Base-by-base conservation (phyloP, 1,140 invertebrate species). In the Drosophila truncata region DNA sequence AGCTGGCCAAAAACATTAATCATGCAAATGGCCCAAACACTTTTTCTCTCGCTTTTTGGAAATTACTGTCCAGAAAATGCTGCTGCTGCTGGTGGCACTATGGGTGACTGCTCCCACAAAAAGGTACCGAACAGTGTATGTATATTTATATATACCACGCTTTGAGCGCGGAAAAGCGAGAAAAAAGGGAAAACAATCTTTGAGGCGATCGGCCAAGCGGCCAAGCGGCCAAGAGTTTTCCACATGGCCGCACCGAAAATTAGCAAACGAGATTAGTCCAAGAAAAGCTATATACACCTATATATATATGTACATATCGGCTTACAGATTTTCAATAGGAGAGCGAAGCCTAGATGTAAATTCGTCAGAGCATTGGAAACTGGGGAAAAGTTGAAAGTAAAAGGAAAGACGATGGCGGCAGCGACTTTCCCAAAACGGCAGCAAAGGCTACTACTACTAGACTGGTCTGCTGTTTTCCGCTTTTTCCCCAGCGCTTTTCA, bases 341-440 rank as follows among this genome's bases (percentile, higher is more conserved):
- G 59, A 69, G 59, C 52, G 35, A 62, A 58, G 49, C 59, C 58
- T 42, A 63, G 65, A 52, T 72, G 80, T 54, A 88, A 86, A 82
- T 80, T 75, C 39, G 42, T 20, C 54, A 70, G 41, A 64, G 27
- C 35, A 35, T 31, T 49, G 23, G 16, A 65, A 72, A 44, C 65
- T 65, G 82, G 78, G 80, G 78, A 90, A 90, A 91, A 88, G 85
- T 90, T 82, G 85, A 88, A 88, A 88, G 85, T 88, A 84, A 88
- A 83, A 88, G 83, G 84, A 87, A 87, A 87, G 62, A 59, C 79
- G 58, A 66, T 27, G 58, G 46, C 42, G 35, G 47, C 69, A 46
- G 58, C 59, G 78, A 88, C 85, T 90, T 90, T 88, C 85, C 81
- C 85, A 75, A 79, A 66, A 72, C 75, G 70, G 78, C 75, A 71